These are phyloP conservation scores for Setipinna tenuifilis DNA, from an alignment of 2,797 vertebrate genomes.

Conservation along the genomic window DNA sequence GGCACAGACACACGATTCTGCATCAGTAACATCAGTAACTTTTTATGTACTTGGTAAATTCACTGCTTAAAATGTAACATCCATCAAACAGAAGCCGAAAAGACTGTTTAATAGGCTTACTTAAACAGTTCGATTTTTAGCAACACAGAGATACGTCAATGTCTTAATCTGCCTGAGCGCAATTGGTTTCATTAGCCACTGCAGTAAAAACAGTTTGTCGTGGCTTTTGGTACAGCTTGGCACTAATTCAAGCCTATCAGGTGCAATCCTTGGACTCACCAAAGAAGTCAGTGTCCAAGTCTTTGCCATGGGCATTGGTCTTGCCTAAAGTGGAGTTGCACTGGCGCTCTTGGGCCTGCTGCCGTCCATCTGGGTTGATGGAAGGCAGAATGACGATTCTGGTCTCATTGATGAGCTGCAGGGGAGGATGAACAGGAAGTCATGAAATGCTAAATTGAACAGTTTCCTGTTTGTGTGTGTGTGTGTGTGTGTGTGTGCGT, in stretches of 20 bases:
- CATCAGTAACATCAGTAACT: background rate
- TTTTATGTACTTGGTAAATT: too few relatives aligned
- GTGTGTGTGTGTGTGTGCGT: background rate
- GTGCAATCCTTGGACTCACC: conserved; percentile 72
- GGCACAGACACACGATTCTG: background rate
- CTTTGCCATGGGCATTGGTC: conserved; percentile 82
- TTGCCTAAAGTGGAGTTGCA: conserved; percentile 83
- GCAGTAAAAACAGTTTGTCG: background rate
- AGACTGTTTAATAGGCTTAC: too few relatives aligned
- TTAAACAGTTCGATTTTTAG: too few relatives aligned
- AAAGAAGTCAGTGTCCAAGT: conserved; percentile 93
- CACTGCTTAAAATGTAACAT: background rate
- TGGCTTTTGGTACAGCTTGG: background rate
- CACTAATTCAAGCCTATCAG: conserved; percentile 14
- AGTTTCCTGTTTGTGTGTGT: background rate
- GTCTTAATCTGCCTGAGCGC: too few relatives aligned
- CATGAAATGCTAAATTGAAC: background rate
- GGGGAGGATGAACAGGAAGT: conserved; percentile 18
- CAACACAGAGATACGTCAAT: too few relatives aligned
- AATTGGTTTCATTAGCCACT: background rate
- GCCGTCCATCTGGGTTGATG: conserved; percentile 93
- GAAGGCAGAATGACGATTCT: conserved; percentile 92
- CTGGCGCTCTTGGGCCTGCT: conserved; percentile 85
- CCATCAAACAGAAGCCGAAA: too few relatives aligned
- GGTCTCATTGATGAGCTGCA: conserved; percentile 89